Evolutionary conservation across 2,113 vertebrate genomes (phyloP).

Genomic region (Pycnonotus jocosus): DNA sequence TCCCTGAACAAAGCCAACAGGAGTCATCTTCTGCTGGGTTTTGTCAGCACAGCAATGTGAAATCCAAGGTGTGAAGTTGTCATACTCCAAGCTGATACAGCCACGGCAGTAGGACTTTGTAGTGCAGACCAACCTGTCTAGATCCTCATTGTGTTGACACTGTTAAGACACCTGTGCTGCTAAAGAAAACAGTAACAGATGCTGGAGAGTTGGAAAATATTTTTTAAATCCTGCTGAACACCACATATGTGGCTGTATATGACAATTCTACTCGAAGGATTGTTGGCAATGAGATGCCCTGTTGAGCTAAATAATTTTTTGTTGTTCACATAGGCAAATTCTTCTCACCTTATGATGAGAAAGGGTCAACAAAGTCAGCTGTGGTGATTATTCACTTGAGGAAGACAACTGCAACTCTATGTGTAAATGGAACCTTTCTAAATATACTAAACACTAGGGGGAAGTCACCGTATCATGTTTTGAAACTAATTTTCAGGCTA

Average conservation of each 20-base stretch:
- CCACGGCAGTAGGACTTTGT: not conserved
- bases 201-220: slow-evolving; percentile 14
- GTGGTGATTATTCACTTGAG: not conserved
- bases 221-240: not conserved
- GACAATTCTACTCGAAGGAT: not conserved
- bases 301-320: not conserved
- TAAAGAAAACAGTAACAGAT: slow-evolving; percentile 40
- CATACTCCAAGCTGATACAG: not conserved
- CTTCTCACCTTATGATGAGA: slow-evolving; percentile 5
- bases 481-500: slow-evolving; percentile 4
- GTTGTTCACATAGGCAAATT: not conserved
- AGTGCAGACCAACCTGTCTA: slow-evolving; percentile 26
- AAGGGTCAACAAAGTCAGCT: not conserved
- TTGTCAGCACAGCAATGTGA: slow-evolving; percentile 33
- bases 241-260: not conserved
- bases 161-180: slow-evolving; percentile 15
- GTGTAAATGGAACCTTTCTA: not conserved
- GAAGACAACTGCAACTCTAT: not conserved
- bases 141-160: not conserved
- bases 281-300: not conserved
- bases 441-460: not conserved
- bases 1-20: not conserved
- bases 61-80: slow-evolving; percentile 27
- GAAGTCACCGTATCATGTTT: not conserved
- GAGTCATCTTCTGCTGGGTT: slow-evolving; percentile 12